Conservation (phyloP, 2,113 vertebrate genomes). For the Dermatemys mawii region DNA sequence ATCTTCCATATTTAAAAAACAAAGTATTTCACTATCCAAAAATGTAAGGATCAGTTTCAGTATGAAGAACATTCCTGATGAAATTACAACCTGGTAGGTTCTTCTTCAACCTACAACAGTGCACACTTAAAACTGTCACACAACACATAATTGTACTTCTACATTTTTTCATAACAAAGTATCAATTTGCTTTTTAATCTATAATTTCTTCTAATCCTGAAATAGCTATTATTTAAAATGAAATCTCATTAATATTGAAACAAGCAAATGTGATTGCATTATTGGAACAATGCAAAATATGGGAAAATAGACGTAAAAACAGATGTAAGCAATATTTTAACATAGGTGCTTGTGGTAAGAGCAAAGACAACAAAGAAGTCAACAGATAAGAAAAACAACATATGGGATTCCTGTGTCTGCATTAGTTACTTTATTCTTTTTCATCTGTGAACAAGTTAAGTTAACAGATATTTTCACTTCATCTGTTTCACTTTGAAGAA, state of each 20-base stretch:
- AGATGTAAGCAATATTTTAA: neutral
- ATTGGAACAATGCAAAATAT: neutral
- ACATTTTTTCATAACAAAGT: neutral
- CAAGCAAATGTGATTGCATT: neutral
- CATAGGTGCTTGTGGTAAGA: neutral
- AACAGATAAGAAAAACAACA: conserved; percentile 1
- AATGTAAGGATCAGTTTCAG: neutral
- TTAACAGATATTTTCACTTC: neutral
- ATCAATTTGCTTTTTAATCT: neutral
- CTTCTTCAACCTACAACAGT: neutral
- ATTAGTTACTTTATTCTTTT: neutral
- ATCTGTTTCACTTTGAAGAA: neutral
- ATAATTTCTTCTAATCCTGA: neutral
- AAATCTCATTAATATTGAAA: neutral
- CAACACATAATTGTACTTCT: neutral
- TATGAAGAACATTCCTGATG: neutral
- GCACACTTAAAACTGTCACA: neutral
- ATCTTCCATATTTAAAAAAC: neutral
- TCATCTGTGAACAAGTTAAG: neutral
- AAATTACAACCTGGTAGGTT: neutral
- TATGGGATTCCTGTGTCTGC: neutral
- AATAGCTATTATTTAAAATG: neutral
- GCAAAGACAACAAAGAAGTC: neutral
- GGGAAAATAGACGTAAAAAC: neutral
- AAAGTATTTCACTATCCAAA: neutral